A percentile compares a stretch with the other conserved stretches of the same genome.
phyloP scores from a whole-genome alignment of 1,140 invertebrate genomes.

The Platyscapa corneri region DNA sequence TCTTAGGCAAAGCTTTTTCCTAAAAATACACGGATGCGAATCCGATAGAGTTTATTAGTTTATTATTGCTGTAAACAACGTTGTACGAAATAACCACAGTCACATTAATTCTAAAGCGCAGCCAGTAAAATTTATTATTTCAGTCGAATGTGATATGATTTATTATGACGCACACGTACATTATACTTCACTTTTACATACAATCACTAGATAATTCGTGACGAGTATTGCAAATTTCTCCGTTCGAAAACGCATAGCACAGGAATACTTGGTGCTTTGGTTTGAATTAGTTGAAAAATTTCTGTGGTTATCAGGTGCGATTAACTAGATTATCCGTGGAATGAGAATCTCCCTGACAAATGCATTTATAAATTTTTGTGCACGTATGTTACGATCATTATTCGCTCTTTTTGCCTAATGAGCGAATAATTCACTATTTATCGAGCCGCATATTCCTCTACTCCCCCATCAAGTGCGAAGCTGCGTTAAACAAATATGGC shows the following conservation, averaged over 20 bases:
- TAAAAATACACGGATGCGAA: background rate
- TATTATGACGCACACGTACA: background rate
- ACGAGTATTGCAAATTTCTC: background rate
- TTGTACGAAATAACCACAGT: no score
- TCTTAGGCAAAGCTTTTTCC: background rate
- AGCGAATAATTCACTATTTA: background rate
- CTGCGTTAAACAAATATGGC: background rate
- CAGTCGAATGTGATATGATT: background rate
- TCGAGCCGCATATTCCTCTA: background rate
- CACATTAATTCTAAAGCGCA: no score
- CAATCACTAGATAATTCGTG: slow-evolving; percentile 12
- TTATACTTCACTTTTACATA: slow-evolving; percentile 16
- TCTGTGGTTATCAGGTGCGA: background rate
- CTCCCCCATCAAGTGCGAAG: background rate
- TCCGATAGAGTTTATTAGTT: background rate
- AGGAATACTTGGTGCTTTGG: background rate
- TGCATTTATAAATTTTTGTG: background rate
- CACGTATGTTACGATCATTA: background rate
- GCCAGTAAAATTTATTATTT: slow-evolving; percentile 25
- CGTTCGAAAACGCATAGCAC: background rate
- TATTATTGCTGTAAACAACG: background rate
- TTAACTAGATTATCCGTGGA: background rate
- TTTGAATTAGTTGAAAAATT: background rate
- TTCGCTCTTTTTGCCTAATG: background rate
- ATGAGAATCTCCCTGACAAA: background rate